phyloP scores from a whole-genome alignment of 2,113 vertebrate genomes.

The Phainopepla nitens region DNA sequence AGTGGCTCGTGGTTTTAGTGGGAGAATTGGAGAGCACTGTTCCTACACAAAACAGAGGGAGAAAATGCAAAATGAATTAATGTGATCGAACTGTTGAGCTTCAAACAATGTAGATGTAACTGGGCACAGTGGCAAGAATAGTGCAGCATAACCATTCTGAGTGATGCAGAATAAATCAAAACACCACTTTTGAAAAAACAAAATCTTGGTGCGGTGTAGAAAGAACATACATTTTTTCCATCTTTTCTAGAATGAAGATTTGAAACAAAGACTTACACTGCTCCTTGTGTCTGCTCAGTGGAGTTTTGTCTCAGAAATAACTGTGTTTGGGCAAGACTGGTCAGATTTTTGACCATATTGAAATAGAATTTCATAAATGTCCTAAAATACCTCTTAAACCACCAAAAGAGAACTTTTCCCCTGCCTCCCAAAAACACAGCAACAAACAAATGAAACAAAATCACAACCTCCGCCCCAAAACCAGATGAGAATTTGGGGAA shows the following conservation, averaged over 20 bases:
- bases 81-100: background rate
- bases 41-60: background rate
- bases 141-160: background rate
- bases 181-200: background rate
- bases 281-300: background rate
- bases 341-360: background rate
- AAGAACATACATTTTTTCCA: background rate
- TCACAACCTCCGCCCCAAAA: background rate
- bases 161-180: background rate
- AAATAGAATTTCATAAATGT: background rate
- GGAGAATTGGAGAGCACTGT: background rate
- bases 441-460: background rate
- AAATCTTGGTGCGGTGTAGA: background rate
- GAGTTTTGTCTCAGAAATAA: background rate
- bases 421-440: rapidly evolving
- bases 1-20: background rate
- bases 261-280: background rate
- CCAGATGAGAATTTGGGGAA: background rate
- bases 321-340: background rate
- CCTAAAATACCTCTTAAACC: background rate
- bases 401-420: rapidly evolving
- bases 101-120: background rate
- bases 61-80: background rate
- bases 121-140: background rate
- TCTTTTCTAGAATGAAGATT: background rate